These are phyloP conservation scores for Uloborus diversus DNA, from an alignment of 1,140 invertebrate genomes.

Conservation along the genomic window DNA sequence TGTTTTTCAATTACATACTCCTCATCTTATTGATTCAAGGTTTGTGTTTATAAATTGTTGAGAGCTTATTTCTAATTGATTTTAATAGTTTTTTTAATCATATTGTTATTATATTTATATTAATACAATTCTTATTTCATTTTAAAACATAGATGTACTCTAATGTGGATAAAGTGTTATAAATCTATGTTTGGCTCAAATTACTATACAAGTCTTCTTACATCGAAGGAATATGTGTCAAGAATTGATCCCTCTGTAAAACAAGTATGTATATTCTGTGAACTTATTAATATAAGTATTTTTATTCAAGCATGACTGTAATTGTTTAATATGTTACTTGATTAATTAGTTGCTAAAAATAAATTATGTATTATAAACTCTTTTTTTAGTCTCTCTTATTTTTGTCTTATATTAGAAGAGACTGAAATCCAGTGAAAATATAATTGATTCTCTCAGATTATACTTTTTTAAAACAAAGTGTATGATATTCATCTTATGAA, in stretches of 20 bases:
- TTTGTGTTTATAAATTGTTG: no score
- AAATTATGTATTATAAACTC: not conserved
- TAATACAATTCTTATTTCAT: no score
- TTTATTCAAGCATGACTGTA: not conserved
- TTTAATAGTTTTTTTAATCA: no score
- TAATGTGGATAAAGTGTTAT: constrained; percentile 58
- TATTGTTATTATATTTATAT: no score
- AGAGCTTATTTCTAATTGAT: no score
- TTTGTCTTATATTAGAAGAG: no score
- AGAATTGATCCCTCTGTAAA: constrained; percentile 61
- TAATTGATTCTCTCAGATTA: no score
- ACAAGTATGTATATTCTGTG: constrained; percentile 60
- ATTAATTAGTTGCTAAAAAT: not conserved
- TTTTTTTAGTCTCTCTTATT: not conserved
- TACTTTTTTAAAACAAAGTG: no score
- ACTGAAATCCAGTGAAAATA: no score
- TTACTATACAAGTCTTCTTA: constrained; percentile 63
- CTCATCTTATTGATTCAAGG: no score
- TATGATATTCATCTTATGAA: no score
- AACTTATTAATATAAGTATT: not conserved
- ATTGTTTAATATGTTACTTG: not conserved
- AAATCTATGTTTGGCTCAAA: constrained; percentile 60
- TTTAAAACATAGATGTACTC: constrained; percentile 58
- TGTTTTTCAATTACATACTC: no score
- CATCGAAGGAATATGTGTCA: constrained; percentile 49